A percentile compares a stretch with the other conserved stretches of the same genome.
phyloP scores from a whole-genome alignment of 1,140 invertebrate genomes.

The Drosophila insularis region DNA sequence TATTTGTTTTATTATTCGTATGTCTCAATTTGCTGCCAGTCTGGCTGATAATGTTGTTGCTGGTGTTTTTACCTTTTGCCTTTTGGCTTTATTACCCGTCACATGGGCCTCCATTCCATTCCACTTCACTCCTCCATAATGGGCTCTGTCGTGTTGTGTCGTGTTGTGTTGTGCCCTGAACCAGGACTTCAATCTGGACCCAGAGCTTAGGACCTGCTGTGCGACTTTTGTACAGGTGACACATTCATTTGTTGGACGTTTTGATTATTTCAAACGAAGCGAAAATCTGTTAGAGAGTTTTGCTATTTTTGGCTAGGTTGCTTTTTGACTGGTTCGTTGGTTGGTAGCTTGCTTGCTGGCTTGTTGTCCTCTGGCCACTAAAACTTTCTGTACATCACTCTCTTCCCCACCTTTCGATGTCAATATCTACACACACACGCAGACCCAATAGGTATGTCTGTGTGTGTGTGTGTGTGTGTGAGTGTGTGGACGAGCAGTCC shows the following conservation, averaged over 20 bases:
- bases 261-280: conserved; percentile 72
- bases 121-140: not conserved
- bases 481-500: not conserved
- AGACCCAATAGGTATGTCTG: not conserved
- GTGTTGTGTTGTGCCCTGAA: not conserved
- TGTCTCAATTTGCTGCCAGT: conserved; percentile 51
- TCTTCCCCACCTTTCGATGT: not conserved
- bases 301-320: conserved; percentile 28
- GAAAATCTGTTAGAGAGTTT: conserved; percentile 47
- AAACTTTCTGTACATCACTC: not conserved
- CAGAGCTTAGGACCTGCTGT: conserved; percentile 1
- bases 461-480: conserved; percentile 6
- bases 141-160: not conserved
- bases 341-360: not conserved
- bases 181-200: not conserved
- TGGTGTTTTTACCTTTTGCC: conserved; percentile 48
- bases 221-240: conserved; percentile 63
- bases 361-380: conserved; percentile 7
- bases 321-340: not conserved
- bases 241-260: conserved; percentile 69
- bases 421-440: not conserved
- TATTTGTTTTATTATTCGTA: conserved; percentile 45
- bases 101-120: not conserved
- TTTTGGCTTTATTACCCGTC: conserved; percentile 35
- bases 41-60: conserved; percentile 5